Evolutionary conservation across 2,113 vertebrate species (phyloP), one percentile per base, ranked within the genome.

Genomic region (Clinocottus analis): DNA sequence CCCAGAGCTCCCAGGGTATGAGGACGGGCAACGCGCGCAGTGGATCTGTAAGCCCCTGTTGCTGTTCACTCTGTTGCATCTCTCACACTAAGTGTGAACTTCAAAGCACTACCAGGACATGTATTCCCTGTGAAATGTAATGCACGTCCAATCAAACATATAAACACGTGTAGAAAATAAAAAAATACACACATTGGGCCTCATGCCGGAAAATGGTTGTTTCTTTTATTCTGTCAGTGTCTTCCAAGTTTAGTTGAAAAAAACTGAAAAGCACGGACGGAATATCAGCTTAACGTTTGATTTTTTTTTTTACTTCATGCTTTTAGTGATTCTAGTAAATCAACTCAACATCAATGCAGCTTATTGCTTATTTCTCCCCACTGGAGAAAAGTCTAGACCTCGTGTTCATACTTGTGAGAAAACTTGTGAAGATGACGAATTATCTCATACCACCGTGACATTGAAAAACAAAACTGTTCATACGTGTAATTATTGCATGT

Each of bases 1-100:
- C 47, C 35, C 72, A 64, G 59, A 82, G 31, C 59, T 75, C 65
- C 72, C 65, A 75, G 65, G 29, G 72, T 81, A 65, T 37, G 59
- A 64, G n/a, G 53, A 39, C 3, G 1, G 39, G 7, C 29, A 7
- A 45, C 49, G 45, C 51, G 41, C 61, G 43, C 61, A 5, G 6
- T 19, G 5, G 14, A 43, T 14, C 41, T 66, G 19, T n/a, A 13
- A 33, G 27, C 33, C 25, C 12, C 4, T 4, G 35, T 43, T 56
- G 41, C 3, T 39, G 25, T 41, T 37, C 27, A 12, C 35, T 65
- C 31, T 7, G 33, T 29, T 39, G 23, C 7, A 9, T 59, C 19
- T 33, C 45, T 63, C 23, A 16, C n/a, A 6, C 11, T 31, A 10
- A n/a, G 55, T 47, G 60, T 60, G 3, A 45, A 45, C 37, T 23